These are phyloP conservation scores for Lordiphosa clarofinis DNA, from an alignment of 1,140 invertebrate species.

Conservation along the genomic window DNA sequence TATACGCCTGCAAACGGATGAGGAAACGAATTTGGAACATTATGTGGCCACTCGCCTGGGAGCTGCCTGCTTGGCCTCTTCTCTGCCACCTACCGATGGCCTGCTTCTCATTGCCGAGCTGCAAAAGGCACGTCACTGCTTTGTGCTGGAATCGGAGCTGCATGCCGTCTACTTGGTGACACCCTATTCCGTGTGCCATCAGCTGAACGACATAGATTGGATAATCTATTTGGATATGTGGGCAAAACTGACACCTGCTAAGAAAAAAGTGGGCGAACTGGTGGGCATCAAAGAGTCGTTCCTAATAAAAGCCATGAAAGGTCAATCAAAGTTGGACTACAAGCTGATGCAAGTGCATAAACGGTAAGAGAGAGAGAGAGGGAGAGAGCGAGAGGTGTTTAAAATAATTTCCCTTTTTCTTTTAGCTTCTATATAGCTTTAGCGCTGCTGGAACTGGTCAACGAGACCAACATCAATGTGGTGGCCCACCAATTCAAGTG, in stretches of 20 bases:
- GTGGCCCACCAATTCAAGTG: slow-evolving; percentile 93
- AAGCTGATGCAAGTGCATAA: slow-evolving; percentile 82
- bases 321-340: slow-evolving; percentile 82
- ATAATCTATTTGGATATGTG: slow-evolving; percentile 91
- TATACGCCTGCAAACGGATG: slow-evolving; percentile 81
- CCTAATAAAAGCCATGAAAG: slow-evolving; percentile 88
- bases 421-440: slow-evolving; percentile 94
- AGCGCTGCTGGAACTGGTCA: slow-evolving; percentile 94
- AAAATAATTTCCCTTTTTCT: not conserved
- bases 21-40: slow-evolving; percentile 79
- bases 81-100: slow-evolving; percentile 95
- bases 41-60: slow-evolving; percentile 93
- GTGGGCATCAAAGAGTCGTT: slow-evolving; percentile 95
- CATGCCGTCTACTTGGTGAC: slow-evolving; percentile 97
- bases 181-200: slow-evolving; percentile 89
- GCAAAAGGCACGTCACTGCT: slow-evolving; percentile 92
- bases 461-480: slow-evolving; percentile 89
- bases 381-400: too few species aligned
- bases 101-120: slow-evolving; percentile 93
- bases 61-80: slow-evolving; percentile 93
- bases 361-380: slow-evolving; percentile 79
- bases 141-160: slow-evolving; percentile 96
- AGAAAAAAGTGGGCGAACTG: slow-evolving; percentile 92
- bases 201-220: slow-evolving; percentile 93
- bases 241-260: slow-evolving; percentile 88